Evolutionary conservation across 2,113 vertebrate genomes (phyloP).

Genomic region (Oryctolagus cuniculus): DNA sequence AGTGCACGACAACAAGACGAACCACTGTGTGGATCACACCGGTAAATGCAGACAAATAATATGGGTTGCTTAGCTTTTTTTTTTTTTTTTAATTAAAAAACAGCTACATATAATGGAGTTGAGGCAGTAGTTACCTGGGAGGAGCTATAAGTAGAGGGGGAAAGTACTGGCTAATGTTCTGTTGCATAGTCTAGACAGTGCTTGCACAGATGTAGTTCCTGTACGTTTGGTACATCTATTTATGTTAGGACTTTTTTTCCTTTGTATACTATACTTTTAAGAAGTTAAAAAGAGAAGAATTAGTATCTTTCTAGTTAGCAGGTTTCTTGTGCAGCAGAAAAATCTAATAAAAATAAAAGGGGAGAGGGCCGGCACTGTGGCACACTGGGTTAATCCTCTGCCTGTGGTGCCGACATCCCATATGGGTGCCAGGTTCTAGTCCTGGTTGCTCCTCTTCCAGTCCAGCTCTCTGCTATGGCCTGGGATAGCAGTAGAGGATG

Average conservation of each 20-base stretch:
- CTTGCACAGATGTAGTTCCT: neutral
- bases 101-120: neutral
- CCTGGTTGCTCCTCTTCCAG: too few species aligned
- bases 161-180: neutral
- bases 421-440: too few species aligned
- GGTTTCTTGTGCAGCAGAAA: neutral
- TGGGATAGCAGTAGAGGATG: too few species aligned
- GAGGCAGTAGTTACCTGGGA: neutral
- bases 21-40: neutral
- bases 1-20: neutral
- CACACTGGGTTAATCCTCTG: too few species aligned
- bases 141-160: too few species aligned
- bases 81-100: constrained; percentile 19
- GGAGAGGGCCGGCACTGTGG: neutral
- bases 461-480: too few species aligned
- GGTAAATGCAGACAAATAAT: neutral
- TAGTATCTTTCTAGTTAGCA: neutral
- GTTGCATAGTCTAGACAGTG: neutral
- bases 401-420: too few species aligned
- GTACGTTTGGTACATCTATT: neutral
- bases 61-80: neutral
- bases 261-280: neutral
- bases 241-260: neutral
- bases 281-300: neutral
- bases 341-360: neutral